Evolutionary conservation across 2,888 invertebrate species (phyloP).

Genomic region (Zeuzera pyrina): DNA sequence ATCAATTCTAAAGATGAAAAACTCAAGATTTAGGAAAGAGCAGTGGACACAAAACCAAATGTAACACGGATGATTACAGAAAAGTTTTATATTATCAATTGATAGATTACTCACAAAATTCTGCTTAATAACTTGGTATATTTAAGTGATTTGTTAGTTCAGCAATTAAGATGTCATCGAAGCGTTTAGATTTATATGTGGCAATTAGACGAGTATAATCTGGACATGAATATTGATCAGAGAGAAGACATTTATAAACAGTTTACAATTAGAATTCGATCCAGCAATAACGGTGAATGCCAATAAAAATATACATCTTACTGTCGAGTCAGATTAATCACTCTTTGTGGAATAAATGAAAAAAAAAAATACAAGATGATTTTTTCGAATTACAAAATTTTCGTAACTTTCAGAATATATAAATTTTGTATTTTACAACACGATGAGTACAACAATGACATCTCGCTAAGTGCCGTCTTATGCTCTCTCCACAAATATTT

Average conservation of each 20-base stretch:
- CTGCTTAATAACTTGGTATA: slow-evolving; percentile 36
- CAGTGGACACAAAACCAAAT: slow-evolving; percentile 19
- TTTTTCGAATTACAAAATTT: slow-evolving; percentile 1
- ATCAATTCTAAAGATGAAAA: slow-evolving; percentile 34
- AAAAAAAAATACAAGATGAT: slow-evolving; percentile 14
- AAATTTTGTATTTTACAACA: slow-evolving; percentile 20
- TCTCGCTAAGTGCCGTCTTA: slow-evolving; percentile 54
- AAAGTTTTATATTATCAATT: slow-evolving; percentile 10
- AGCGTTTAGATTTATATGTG: slow-evolving; percentile 57
- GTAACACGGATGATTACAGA: slow-evolving; percentile 2
- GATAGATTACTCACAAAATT: slow-evolving; percentile 17
- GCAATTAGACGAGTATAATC: slow-evolving; percentile 61
- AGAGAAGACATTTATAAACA: slow-evolving; percentile 49
- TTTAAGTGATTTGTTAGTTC: slow-evolving; percentile 50
- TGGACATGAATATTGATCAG: slow-evolving; percentile 61
- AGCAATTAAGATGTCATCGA: slow-evolving; percentile 67
- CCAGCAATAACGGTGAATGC: slow-evolving; percentile 32
- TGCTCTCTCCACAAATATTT: slow-evolving; percentile 52
- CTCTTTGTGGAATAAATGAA: slow-evolving; percentile 21
- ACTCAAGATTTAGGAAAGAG: slow-evolving; percentile 30
- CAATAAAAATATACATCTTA: slow-evolving; percentile 21
- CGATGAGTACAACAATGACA: slow-evolving; percentile 41
- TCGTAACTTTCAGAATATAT: slow-evolving; percentile 1
- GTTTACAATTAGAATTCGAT: slow-evolving; percentile 42
- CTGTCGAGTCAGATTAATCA: slow-evolving; percentile 18